These are phyloP conservation scores for Hydractinia echinata DNA, from an alignment of 30 jellyfish, hydroid and myxozoan species.

Conservation along the genomic window DNA sequence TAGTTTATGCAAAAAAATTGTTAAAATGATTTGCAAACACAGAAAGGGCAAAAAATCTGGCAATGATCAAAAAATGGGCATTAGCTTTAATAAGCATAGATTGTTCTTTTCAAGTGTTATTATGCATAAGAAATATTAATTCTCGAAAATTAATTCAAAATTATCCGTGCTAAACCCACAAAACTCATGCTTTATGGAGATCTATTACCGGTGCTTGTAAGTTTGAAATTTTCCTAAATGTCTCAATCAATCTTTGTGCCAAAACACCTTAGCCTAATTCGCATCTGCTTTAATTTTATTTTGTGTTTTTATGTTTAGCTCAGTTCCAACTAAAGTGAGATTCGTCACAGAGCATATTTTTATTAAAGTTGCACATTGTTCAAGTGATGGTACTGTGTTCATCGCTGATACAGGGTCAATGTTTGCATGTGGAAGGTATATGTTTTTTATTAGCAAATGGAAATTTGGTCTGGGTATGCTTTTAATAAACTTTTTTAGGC, in stretches of 20 bases:
- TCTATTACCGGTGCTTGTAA: background rate
- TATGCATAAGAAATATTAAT: background rate
- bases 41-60: too few relatives aligned
- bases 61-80: too few relatives aligned
- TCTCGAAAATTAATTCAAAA: background rate
- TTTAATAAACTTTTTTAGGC: too few relatives aligned
- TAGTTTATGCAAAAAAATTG: too few relatives aligned
- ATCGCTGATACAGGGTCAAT: constrained; percentile 73
- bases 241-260: background rate
- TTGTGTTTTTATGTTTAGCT: constrained; percentile 29
- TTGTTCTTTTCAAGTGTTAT: too few relatives aligned
- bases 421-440: constrained; percentile 90
- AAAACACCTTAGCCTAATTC: background rate
- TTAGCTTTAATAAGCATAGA: too few relatives aligned
- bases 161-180: background rate
- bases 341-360: constrained; percentile 56
- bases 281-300: background rate
- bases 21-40: too few relatives aligned
- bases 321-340: constrained; percentile 68
- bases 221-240: background rate
- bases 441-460: background rate
- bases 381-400: constrained; percentile 72
- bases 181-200: background rate
- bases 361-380: constrained; percentile 76
- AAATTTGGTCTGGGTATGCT: too few relatives aligned